A percentile compares a stretch with the other conserved stretches of the same genome.
Conservation (phyloP, 2,113 vertebrate genomes). For the Globicephala melas region DNA sequence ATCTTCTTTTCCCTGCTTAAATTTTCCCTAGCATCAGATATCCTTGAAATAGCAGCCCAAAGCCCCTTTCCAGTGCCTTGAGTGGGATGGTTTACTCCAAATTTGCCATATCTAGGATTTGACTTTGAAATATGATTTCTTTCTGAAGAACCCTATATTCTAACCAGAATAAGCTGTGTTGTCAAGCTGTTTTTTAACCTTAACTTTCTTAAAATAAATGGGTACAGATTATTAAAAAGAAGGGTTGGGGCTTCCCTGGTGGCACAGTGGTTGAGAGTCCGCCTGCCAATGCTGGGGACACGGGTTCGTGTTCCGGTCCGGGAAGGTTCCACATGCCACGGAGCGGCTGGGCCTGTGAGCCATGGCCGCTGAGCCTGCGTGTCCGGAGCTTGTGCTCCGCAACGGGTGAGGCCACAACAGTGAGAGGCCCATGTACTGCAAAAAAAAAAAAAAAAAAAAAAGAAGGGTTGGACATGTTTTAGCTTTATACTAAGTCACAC, state of each 20-base stretch:
- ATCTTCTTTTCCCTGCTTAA: neutral
- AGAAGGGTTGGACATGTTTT: neutral
- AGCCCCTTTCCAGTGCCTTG: neutral
- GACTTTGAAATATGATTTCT: constrained; percentile 20
- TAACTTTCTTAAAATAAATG: constrained; percentile 56
- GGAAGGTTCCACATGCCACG: no score
- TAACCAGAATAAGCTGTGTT: constrained; percentile 43
- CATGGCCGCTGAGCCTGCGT: no score
- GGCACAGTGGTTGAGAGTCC: no score
- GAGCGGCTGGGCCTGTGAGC: no score
- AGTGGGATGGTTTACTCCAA: neutral
- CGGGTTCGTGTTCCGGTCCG: no score
- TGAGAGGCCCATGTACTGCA: no score
- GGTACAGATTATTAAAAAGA: constrained; percentile 16
- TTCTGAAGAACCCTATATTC: neutral
- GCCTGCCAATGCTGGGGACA: no score
- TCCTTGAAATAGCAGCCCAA: neutral
- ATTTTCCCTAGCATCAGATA: neutral
- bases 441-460: neutral
- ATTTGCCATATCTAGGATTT: constrained; percentile 13
- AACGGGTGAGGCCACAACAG: no score
- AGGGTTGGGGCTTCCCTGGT: neutral
- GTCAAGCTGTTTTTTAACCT: constrained; percentile 41
- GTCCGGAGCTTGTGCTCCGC: no score
- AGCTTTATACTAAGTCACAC: constrained; percentile 42